These are phyloP conservation scores for Mimumesa dahlbomi DNA, from an alignment of 2,888 invertebrate species.

Conservation along the genomic window DNA sequence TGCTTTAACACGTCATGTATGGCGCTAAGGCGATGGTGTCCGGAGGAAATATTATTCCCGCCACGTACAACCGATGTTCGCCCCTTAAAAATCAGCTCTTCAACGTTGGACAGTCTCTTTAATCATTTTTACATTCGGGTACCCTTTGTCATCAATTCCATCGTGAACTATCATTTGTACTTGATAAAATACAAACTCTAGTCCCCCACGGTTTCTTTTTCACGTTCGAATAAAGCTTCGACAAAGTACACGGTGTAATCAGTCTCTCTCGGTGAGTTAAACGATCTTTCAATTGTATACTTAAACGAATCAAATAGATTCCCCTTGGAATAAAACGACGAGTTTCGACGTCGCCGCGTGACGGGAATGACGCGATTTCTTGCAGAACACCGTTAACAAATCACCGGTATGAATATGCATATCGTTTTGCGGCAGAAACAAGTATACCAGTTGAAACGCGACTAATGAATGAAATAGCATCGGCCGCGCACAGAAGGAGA, in stretches of 20 bases:
- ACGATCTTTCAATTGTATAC: no score
- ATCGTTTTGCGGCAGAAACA: neutral
- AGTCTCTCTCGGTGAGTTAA: no score
- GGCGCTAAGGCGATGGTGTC: conserved; percentile 45
- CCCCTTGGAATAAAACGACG: neutral
- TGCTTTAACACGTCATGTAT: conserved; percentile 44
- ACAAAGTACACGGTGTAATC: no score
- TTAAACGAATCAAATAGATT: neutral
- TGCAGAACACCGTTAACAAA: neutral
- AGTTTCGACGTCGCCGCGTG: neutral
- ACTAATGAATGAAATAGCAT: conserved; percentile 20
- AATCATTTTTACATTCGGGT: conserved; percentile 23
- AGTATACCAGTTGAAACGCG: neutral
- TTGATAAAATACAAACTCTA: no score
- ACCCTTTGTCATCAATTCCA: no score
- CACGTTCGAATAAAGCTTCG: no score
- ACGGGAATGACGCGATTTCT: neutral
- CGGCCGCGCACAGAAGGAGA: neutral
- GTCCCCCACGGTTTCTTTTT: no score
- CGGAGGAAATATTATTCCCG: conserved; percentile 40
- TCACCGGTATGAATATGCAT: neutral
- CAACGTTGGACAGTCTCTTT: conserved; percentile 1
- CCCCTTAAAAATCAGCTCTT: conserved; percentile 33
- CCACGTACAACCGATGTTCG: conserved; percentile 53
- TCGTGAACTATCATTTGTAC: no score